phyloP scores from a whole-genome alignment of 2,888 invertebrate genomes.

The Apamea crenata region DNA sequence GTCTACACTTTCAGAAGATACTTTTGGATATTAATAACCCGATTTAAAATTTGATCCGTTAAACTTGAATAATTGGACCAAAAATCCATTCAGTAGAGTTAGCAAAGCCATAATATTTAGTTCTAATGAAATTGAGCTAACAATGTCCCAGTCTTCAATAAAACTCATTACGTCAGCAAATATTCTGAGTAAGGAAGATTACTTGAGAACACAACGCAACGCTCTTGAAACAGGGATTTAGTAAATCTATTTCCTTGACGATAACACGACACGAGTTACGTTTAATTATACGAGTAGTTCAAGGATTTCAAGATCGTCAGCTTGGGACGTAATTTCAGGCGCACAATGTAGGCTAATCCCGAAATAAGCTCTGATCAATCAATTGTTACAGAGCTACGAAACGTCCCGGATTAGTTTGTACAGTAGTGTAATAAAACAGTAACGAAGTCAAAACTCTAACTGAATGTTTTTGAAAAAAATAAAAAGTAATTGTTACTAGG shows the following conservation, averaged over 20 bases:
- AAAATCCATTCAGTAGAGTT: neutral
- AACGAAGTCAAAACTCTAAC: neutral
- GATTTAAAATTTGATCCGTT: no score
- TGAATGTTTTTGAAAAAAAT: neutral
- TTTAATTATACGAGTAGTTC: constrained; percentile 13
- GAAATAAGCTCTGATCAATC: constrained; percentile 24
- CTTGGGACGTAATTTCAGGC: neutral
- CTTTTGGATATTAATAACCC: neutral
- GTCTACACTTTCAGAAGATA: neutral
- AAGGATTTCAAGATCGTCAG: constrained; percentile 1
- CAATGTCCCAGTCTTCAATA: neutral
- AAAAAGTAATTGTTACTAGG: neutral
- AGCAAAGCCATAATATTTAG: neutral
- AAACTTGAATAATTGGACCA: neutral
- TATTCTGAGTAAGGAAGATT: constrained; percentile 13
- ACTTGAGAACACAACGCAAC: neutral
- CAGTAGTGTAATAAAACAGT: neutral
- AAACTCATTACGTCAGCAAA: neutral
- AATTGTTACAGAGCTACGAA: neutral
- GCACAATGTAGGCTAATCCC: neutral
- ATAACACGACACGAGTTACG: neutral
- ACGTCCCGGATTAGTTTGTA: neutral
- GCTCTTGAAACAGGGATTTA: constrained; percentile 8
- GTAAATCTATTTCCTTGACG: constrained; percentile 17
- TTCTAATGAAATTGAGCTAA: neutral